Percentiles rank a stretch among this genome's conserved stretches.
These are phyloP conservation scores for Criorhina ranunculi DNA, from an alignment of 2,888 invertebrate genomes.

Conservation along the genomic window DNA sequence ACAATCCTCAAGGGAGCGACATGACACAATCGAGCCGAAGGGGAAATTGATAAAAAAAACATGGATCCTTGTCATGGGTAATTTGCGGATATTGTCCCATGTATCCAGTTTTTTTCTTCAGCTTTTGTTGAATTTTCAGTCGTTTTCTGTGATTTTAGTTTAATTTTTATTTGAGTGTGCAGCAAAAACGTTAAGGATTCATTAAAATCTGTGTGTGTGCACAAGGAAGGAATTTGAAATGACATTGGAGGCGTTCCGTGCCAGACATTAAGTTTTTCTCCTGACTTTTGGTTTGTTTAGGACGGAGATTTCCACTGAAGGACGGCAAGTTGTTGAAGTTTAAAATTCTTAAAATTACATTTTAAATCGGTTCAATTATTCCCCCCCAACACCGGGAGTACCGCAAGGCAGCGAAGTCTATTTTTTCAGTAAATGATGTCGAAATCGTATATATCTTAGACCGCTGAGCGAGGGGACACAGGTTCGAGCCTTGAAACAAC, in stretches of 20 bases:
- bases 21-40: conserved; percentile 62
- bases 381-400: no score
- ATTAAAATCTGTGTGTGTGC: conserved; percentile 75
- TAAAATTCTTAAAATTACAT: no score
- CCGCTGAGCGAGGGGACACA: no score
- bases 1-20: conserved; percentile 79
- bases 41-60: conserved; percentile 25
- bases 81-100: conserved; percentile 71
- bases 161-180: conserved; percentile 74
- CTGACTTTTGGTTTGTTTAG: no score
- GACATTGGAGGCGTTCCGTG: conserved; percentile 41
- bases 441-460: no score
- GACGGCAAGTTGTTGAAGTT: no score
- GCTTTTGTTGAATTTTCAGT: conserved; percentile 66
- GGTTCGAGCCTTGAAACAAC: no score
- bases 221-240: conserved; percentile 72
- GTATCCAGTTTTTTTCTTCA: conserved; percentile 60
- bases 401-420: no score
- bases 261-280: no score
- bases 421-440: no score
- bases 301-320: no score
- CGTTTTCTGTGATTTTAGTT: conserved; percentile 74
- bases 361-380: no score
- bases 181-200: conserved; percentile 75
- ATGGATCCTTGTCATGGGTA: conserved; percentile 53